A percentile compares a stretch with the other conserved stretches of the same genome.
Evolutionary conservation across 2,113 vertebrate genomes (phyloP).

Genomic region (Garra rufa): DNA sequence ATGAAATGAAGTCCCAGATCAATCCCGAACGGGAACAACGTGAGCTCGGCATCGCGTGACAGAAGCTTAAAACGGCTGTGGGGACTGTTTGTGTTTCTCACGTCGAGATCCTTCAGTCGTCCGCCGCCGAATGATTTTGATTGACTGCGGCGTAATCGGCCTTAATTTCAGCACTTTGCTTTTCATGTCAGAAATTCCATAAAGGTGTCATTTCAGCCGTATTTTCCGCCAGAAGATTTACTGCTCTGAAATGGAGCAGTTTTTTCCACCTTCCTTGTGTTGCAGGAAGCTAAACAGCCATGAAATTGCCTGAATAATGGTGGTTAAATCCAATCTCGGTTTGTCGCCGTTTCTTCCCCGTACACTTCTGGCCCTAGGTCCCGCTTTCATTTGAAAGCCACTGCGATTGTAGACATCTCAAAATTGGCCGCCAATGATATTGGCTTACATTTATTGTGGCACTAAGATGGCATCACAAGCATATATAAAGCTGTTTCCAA

Average conservation of each 20-base stretch:
- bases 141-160: slow-evolving; percentile 81
- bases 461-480: not conserved
- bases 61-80: slow-evolving; percentile 70
- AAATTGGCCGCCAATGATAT: not conserved
- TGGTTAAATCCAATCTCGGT: slow-evolving; percentile 90
- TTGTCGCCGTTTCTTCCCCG: slow-evolving; percentile 68
- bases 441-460: not conserved
- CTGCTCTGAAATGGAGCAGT: slow-evolving; percentile 83
- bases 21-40: slow-evolving; percentile 89
- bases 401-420: too few relatives aligned
- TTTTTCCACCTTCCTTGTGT: slow-evolving; percentile 73
- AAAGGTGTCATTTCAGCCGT: slow-evolving; percentile 88
- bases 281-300: slow-evolving; percentile 87
- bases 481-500: not conserved
- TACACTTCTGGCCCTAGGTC: slow-evolving; percentile 68
- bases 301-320: slow-evolving; percentile 98
- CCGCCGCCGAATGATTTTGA: slow-evolving; percentile 65
- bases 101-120: slow-evolving; percentile 62
- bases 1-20: slow-evolving; percentile 95
- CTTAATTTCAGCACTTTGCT: slow-evolving; percentile 79
- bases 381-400: slow-evolving; percentile 73
- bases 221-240: slow-evolving; percentile 90
- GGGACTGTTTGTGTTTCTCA: slow-evolving; percentile 55
- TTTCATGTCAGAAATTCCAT: slow-evolving; percentile 90
- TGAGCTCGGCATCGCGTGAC: slow-evolving; percentile 77